Evolutionary conservation across 92 coral and sea anemone genomes (phyloP).

Genomic region (Meandrina meandrites): DNA sequence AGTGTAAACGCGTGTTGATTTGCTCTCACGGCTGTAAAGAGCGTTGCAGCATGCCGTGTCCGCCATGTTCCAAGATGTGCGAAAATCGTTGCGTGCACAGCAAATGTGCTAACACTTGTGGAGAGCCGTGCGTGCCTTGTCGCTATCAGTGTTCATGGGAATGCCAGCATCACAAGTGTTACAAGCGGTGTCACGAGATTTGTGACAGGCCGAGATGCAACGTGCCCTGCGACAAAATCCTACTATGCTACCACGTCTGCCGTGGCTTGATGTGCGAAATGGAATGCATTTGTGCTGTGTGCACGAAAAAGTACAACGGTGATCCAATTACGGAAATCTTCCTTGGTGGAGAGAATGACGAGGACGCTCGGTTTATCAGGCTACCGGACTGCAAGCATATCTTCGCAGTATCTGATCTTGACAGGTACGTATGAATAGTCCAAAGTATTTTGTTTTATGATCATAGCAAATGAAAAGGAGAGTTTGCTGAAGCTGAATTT

Average conservation of each 20-base stretch:
- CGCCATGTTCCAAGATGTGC: slow-evolving; percentile 73
- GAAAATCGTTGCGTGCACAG: slow-evolving; percentile 71
- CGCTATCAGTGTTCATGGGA: slow-evolving; percentile 73
- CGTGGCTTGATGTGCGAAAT: slow-evolving; percentile 76
- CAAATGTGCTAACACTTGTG: slow-evolving; percentile 56
- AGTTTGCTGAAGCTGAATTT: too few species aligned
- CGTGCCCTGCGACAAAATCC: slow-evolving; percentile 55
- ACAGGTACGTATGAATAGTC: slow-evolving; percentile 17
- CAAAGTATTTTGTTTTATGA: not conserved
- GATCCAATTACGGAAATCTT: slow-evolving; percentile 60
- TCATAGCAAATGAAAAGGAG: not conserved
- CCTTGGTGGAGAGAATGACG: slow-evolving; percentile 74
- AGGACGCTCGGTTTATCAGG: slow-evolving; percentile 70
- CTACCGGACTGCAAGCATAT: slow-evolving; percentile 83
- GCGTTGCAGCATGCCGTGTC: slow-evolving; percentile 67
- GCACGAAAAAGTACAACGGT: slow-evolving; percentile 46
- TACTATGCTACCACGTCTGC: slow-evolving; percentile 61
- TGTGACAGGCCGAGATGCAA: slow-evolving; percentile 87
- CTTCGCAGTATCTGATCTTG: slow-evolving; percentile 78
- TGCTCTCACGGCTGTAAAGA: slow-evolving; percentile 79
- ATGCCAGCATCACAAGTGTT: slow-evolving; percentile 75
- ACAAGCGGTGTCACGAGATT: slow-evolving; percentile 66
- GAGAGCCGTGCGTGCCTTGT: slow-evolving; percentile 73
- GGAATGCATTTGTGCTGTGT: slow-evolving; percentile 73
- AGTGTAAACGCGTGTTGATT: slow-evolving; percentile 68